phyloP scores from a whole-genome alignment of 2,113 vertebrate species.

The Cettia cetti region DNA sequence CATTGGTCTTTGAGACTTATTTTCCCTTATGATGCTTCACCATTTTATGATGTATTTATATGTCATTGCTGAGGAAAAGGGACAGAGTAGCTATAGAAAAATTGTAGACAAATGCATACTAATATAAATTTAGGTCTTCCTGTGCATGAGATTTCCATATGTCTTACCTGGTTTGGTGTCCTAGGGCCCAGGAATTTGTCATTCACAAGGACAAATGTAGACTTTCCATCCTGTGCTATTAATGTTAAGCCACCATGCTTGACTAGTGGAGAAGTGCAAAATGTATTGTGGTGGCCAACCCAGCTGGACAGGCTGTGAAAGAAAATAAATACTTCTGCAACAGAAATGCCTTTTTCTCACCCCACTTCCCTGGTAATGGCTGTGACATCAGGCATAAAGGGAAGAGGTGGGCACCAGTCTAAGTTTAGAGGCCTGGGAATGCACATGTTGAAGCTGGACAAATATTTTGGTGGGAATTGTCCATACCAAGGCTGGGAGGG shows the following conservation, averaged over 20 bases:
- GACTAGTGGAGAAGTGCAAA: constrained; percentile 3
- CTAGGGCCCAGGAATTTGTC: not conserved
- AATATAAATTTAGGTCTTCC: constrained; percentile 10
- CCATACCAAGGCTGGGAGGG: not conserved
- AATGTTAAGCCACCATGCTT: constrained; percentile 20
- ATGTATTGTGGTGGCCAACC: not conserved
- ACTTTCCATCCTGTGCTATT: constrained; percentile 7
- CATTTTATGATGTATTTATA: not conserved
- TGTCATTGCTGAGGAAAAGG: constrained; percentile 2
- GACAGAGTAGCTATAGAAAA: not conserved
- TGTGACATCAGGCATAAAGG: not conserved
- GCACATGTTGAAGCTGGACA: not conserved
- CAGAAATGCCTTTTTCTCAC: not conserved
- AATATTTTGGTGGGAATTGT: not conserved
- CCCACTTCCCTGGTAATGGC: not conserved
- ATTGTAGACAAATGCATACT: not conserved
- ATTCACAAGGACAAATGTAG: constrained; percentile 27
- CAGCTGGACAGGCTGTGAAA: not conserved
- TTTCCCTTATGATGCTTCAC: not conserved
- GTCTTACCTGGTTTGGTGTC: not conserved
- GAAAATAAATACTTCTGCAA: constrained; percentile 11
- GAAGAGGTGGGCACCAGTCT: not conserved
- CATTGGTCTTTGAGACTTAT: not conserved
- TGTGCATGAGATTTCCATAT: not conserved
- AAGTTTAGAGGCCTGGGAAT: not conserved